phyloP scores from a whole-genome alignment of 2,113 vertebrate species.

The Brachypodius melanocephalos region DNA sequence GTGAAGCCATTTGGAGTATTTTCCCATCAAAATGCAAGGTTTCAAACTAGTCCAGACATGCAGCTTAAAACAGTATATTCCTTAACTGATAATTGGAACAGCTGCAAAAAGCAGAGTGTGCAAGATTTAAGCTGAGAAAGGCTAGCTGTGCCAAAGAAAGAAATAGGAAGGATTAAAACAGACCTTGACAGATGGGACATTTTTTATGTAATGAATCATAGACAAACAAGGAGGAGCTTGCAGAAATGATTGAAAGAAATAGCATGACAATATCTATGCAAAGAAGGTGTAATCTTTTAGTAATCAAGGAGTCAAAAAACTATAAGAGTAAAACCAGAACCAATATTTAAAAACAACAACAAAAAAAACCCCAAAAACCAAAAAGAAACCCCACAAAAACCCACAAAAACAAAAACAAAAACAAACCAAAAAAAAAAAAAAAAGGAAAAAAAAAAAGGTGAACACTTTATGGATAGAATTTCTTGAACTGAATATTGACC shows the following conservation, averaged over 20 bases:
- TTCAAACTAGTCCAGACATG: background rate
- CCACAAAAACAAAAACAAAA: too few relatives aligned
- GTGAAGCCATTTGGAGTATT: background rate
- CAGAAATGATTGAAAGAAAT: background rate
- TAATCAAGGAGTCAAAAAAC: background rate
- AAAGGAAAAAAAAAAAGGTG: background rate
- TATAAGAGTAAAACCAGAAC: background rate
- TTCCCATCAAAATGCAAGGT: background rate
- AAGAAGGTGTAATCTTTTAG: background rate
- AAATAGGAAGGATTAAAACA: background rate
- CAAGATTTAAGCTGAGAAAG: background rate
- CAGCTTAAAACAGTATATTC: background rate
- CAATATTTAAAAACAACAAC: too few relatives aligned
- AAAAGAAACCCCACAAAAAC: too few relatives aligned
- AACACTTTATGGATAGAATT: background rate
- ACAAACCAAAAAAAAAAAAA: too few relatives aligned
- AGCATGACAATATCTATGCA: background rate
- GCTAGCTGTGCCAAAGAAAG: background rate
- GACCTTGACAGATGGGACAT: background rate
- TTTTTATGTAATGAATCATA: background rate
- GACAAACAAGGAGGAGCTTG: background rate
- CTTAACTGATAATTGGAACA: background rate
- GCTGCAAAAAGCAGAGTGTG: background rate
- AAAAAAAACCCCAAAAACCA: too few relatives aligned
- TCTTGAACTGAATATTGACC: background rate